Percentiles rank a stretch among this genome's conserved stretches.
Conservation (phyloP, 23 tunicate genomes). For the Trididemnum nubilum region DNA sequence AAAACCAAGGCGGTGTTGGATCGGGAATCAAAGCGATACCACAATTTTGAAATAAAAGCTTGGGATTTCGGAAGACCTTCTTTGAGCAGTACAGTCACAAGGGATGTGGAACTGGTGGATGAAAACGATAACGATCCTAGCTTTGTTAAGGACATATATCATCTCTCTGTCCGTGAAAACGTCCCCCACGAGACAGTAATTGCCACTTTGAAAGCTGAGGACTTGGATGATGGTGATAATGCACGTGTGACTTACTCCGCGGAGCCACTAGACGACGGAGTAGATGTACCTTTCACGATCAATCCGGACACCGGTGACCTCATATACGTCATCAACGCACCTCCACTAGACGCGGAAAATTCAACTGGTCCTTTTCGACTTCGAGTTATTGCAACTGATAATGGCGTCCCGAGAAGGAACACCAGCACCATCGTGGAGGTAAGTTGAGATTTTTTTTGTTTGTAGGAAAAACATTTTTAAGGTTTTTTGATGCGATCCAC, state of each 20-base stretch:
- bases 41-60: constrained; percentile 61
- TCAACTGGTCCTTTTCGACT: constrained; percentile 56
- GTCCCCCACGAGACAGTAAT: constrained; percentile 18
- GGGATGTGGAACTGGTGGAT: constrained; percentile 57
- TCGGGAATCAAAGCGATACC: constrained; percentile 55
- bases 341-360: constrained; percentile 63
- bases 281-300: constrained; percentile 45
- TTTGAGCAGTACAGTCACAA: constrained; percentile 37
- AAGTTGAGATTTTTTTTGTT: no score
- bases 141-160: constrained; percentile 30
- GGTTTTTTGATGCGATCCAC: neutral
- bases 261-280: neutral
- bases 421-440: constrained; percentile 53
- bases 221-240: constrained; percentile 64
- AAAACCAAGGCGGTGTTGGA: constrained; percentile 57
- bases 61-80: constrained; percentile 73
- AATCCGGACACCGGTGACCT: constrained; percentile 60
- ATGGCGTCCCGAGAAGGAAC: constrained; percentile 58
- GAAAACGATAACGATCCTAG: constrained; percentile 83
- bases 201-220: constrained; percentile 44
- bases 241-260: constrained; percentile 55
- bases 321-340: constrained; percentile 12
- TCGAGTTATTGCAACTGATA: constrained; percentile 64
- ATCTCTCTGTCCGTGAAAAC: constrained; percentile 60
- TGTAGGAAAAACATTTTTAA: no score